phyloP scores from a whole-genome alignment of 2,888 invertebrate genomes.

The Acholoe squamosa region DNA sequence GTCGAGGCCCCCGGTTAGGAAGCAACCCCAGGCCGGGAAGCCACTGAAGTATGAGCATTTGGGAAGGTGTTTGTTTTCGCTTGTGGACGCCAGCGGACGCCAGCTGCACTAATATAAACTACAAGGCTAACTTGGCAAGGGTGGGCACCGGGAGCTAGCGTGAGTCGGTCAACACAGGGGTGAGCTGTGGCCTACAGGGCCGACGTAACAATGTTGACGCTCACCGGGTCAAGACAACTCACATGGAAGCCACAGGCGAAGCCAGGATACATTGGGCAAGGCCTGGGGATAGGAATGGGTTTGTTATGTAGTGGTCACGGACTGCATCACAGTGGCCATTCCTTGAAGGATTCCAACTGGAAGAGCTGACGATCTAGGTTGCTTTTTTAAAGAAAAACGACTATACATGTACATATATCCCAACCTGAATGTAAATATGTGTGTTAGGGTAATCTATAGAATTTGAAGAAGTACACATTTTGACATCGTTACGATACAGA shows the following conservation, averaged over 20 bases:
- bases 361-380: no score
- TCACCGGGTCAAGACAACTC: conserved; percentile 25
- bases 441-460: no score
- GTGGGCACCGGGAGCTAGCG: background rate
- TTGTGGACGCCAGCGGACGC: background rate
- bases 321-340: no score
- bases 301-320: no score
- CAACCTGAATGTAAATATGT: no score
- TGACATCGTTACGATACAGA: no score
- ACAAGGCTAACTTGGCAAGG: background rate
- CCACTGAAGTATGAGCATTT: background rate
- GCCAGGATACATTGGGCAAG: background rate
- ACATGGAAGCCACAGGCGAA: background rate
- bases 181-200: background rate
- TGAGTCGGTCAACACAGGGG: background rate
- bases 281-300: no score
- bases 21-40: background rate
- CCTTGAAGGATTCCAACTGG: no score
- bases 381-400: no score
- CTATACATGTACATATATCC: no score
- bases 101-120: conserved; percentile 53
- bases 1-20: background rate
- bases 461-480: no score
- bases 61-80: conserved; percentile 24
- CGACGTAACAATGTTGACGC: conserved; percentile 23